Evolutionary conservation across 2,888 invertebrate species (phyloP).

Genomic region (Harpagoxenus sublaevis): DNA sequence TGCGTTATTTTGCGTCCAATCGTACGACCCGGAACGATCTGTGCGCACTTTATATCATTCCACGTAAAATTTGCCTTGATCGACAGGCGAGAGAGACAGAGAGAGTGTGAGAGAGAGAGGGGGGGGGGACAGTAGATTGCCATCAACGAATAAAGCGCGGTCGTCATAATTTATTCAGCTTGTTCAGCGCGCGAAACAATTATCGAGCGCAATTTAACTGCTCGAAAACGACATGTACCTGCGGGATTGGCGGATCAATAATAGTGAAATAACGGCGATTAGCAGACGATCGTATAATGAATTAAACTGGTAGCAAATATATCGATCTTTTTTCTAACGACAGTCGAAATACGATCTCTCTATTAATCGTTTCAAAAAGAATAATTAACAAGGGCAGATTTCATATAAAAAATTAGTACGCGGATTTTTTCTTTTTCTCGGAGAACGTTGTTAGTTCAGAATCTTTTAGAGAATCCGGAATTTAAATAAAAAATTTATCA

Average conservation of each 20-base stretch:
- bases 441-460: background rate
- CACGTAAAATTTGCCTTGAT: conserved; percentile 31
- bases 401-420: background rate
- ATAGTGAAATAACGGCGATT: conserved; percentile 35
- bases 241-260: conserved; percentile 1
- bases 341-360: background rate
- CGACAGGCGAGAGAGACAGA: background rate
- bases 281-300: background rate
- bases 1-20: conserved; percentile 72
- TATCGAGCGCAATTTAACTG: conserved; percentile 43
- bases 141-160: conserved; percentile 41
- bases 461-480: background rate
- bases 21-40: background rate
- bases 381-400: background rate
- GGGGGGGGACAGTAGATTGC: background rate
- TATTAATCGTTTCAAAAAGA: background rate
- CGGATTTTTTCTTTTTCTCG: background rate
- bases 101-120: too few species aligned
- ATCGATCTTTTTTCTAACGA: background rate
- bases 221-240: conserved; percentile 12
- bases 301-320: background rate
- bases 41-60: conserved; percentile 11
- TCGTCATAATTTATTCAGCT: conserved; percentile 48
- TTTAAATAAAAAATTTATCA: background rate
- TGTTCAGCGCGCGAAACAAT: conserved; percentile 43